phyloP scores from a whole-genome alignment of 2,888 invertebrate genomes.

The Coleophora deauratella region DNA sequence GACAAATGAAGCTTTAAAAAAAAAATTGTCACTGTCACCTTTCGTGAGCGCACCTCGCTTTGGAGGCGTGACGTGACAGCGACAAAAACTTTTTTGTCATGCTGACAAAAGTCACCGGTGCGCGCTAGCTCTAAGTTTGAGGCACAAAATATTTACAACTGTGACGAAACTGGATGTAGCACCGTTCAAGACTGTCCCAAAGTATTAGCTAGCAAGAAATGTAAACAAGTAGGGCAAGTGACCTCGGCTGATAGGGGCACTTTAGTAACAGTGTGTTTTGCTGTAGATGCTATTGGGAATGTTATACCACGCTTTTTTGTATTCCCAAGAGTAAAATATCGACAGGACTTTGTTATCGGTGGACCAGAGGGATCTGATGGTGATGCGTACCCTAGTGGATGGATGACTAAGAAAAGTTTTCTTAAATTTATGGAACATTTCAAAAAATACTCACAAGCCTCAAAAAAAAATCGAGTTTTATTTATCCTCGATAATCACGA shows the following conservation, averaged over 20 bases:
- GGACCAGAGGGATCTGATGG: too few species aligned
- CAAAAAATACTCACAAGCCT: too few species aligned
- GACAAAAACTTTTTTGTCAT: slow-evolving; percentile 7
- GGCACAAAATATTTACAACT: slow-evolving; percentile 10
- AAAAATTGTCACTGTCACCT: slow-evolving; percentile 7
- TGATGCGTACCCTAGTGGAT: too few species aligned
- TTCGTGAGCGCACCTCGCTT: slow-evolving; percentile 6
- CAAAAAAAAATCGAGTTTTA: slow-evolving; percentile 4
- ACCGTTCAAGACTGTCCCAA: slow-evolving; percentile 8
- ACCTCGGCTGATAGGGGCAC: too few species aligned
- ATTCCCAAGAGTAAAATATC: slow-evolving; percentile 5
- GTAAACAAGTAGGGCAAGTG: too few species aligned
- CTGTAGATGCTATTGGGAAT: too few species aligned
- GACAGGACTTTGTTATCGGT: too few species aligned
- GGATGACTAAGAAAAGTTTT: too few species aligned
- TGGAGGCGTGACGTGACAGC: slow-evolving; percentile 6
- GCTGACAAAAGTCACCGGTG: slow-evolving; percentile 1
- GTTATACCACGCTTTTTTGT: slow-evolving; percentile 4
- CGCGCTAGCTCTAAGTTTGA: neutral
- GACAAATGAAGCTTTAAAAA: slow-evolving; percentile 1
- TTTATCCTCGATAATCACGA: slow-evolving; percentile 10
- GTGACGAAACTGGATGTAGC: slow-evolving; percentile 11
- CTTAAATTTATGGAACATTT: too few species aligned
- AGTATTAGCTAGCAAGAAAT: slow-evolving; percentile 9
- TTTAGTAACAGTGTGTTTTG: too few species aligned